Percentiles rank a stretch among this genome's conserved stretches.
phyloP scores from a whole-genome alignment of 53 echinoderm and acorn worm species.

The Stichopus horrens region DNA sequence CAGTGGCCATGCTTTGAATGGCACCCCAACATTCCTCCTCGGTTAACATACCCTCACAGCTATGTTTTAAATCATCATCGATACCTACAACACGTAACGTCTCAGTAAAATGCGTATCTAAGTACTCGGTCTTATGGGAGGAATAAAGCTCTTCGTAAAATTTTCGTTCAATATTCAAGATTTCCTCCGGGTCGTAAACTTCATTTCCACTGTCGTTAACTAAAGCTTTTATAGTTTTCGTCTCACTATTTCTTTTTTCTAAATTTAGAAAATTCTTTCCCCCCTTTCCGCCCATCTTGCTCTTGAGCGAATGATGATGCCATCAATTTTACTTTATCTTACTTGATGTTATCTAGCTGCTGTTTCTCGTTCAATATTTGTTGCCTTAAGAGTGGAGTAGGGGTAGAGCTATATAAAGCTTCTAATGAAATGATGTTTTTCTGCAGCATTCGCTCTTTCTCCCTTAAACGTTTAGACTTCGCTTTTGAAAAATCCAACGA shows the following conservation, averaged over 20 bases:
- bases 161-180: not conserved
- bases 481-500: not conserved
- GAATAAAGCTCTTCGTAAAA: slow-evolving; percentile 2
- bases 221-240: not conserved
- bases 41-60: not conserved
- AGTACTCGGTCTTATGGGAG: not conserved
- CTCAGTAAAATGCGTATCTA: not conserved
- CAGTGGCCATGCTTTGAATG: not conserved
- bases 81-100: not conserved
- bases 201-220: not conserved
- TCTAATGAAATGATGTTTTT: not conserved
- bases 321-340: not conserved
- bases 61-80: not conserved
- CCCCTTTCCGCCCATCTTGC: not conserved
- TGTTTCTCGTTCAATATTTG: not conserved
- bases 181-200: not conserved
- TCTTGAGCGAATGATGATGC: not conserved
- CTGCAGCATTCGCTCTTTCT: not conserved
- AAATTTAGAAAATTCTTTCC: not conserved
- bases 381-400: not conserved
- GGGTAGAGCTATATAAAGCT: not conserved
- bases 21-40: slow-evolving; percentile 6
- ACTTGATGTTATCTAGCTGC: not conserved
- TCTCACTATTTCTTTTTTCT: slow-evolving; percentile 6
- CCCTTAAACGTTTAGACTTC: not conserved